Evolutionary conservation across 2,888 invertebrate species (phyloP).

Genomic region (Leucoma salicis): DNA sequence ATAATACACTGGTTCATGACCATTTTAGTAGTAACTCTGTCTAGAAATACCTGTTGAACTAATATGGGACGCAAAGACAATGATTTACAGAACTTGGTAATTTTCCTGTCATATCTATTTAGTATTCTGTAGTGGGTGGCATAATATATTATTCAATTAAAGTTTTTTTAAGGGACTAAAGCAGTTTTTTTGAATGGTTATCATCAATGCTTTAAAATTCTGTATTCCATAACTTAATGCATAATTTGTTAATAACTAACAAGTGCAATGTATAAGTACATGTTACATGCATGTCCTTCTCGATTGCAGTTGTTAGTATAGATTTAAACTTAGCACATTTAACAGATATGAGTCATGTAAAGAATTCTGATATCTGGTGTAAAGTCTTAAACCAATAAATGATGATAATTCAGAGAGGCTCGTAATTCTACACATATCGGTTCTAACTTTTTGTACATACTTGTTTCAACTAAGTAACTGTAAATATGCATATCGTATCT

Average conservation of each 20-base stretch:
- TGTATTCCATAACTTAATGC: no score
- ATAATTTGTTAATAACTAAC: no score
- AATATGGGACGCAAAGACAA: slow-evolving; percentile 64
- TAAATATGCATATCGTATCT: slow-evolving; percentile 18
- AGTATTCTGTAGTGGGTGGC: neutral
- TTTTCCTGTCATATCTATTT: neutral
- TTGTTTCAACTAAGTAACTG: slow-evolving; percentile 10
- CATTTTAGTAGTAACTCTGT: slow-evolving; percentile 53
- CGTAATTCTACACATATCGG: slow-evolving; percentile 3
- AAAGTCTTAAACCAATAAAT: no score
- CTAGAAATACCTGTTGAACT: slow-evolving; percentile 51
- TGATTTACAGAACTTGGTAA: slow-evolving; percentile 8
- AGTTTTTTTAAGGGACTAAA: no score
- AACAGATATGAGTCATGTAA: no score
- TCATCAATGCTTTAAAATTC: no score
- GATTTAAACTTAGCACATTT: no score
- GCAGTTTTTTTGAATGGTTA: no score
- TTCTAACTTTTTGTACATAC: slow-evolving; percentile 3
- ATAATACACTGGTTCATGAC: slow-evolving; percentile 45
- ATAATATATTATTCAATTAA: neutral
- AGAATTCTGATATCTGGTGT: no score
- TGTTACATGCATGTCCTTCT: no score
- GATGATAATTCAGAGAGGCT: neutral
- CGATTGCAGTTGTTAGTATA: no score
- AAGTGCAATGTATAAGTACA: no score